Evolutionary conservation across 2,113 vertebrate genomes (phyloP).

Genomic region (Heptranchias perlo): DNA sequence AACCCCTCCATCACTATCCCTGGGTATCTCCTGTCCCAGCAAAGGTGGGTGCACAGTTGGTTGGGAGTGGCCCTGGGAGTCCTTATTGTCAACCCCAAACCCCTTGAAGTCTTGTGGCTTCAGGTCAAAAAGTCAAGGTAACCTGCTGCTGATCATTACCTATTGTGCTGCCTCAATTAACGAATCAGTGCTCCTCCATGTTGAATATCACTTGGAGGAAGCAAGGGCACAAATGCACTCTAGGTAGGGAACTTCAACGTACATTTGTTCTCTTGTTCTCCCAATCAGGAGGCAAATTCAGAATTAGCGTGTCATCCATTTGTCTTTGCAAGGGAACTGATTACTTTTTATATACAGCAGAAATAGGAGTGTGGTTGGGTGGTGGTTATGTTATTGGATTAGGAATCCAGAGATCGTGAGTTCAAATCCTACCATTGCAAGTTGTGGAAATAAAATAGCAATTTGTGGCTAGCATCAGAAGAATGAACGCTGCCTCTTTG

Average conservation of each 20-base stretch:
- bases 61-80: too few relatives aligned
- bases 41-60: too few relatives aligned
- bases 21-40: too few relatives aligned
- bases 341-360: too few relatives aligned
- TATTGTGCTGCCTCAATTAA: background rate
- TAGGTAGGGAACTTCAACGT: background rate
- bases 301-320: background rate
- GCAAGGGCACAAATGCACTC: too few relatives aligned
- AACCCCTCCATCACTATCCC: too few relatives aligned
- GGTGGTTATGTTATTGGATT: background rate
- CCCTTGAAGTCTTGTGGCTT: too few relatives aligned
- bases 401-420: too few relatives aligned
- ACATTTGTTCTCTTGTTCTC: background rate
- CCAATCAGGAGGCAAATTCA: background rate
- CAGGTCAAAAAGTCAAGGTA: too few relatives aligned
- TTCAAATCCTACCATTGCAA: too few relatives aligned
- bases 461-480: background rate
- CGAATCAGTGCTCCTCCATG: background rate
- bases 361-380: background rate
- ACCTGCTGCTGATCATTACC: too few relatives aligned
- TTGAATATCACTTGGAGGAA: background rate
- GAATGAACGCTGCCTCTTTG: background rate
- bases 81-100: too few relatives aligned
- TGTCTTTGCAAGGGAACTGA: background rate
- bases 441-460: background rate